Evolutionary conservation across 2,113 vertebrate genomes (phyloP), one percentile per base, ranked within the genome.

Genomic region (Hippolais icterina): DNA sequence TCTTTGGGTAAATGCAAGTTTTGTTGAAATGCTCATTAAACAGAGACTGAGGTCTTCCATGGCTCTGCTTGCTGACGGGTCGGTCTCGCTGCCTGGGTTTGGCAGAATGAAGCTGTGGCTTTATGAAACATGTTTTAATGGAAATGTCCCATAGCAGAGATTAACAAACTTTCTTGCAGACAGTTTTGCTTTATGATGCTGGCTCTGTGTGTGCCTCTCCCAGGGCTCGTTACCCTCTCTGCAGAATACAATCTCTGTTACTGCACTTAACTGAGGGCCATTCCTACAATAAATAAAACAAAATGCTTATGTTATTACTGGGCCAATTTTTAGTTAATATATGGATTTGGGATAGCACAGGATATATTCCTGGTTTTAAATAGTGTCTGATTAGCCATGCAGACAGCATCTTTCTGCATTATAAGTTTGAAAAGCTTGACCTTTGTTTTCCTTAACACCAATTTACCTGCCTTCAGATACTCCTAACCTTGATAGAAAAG

Each of bases 151-250:
- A 47, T 14, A 56, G 76, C 86, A 89, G 47, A 93, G 88, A 91
- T 94, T 70, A 88, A 74, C 75, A 72, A 93, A 91, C 46, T 86
- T 80, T n/a, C 2, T 15, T 8, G 14, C 70, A 96, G 91, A 65
- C 82, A 85, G 75, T 83, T 96, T 66, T 94, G 89, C 94, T 96
- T 90, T 94, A 81, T 80, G 87, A 75, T 3, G 9, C 27, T 83
- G 84, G 63, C 57, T 65, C 35, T 44, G 63, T 37, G 53, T 59
- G 12, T 68, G 75, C 33, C 71, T 89, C 78, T 96, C 84, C 44
- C 74, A 83, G 82, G 89, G 66, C 94, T 91, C 46, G 0, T 91
- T 85, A 54, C 65, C 37, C 54, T 66, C 83, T 24, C 42, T 35
- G 83, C 70, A 94, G 87, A 90, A 75, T 41, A 16, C 64, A 70